phyloP scores from a whole-genome alignment of 2,797 vertebrate genomes.

The Triplophysa yarkandensis region DNA sequence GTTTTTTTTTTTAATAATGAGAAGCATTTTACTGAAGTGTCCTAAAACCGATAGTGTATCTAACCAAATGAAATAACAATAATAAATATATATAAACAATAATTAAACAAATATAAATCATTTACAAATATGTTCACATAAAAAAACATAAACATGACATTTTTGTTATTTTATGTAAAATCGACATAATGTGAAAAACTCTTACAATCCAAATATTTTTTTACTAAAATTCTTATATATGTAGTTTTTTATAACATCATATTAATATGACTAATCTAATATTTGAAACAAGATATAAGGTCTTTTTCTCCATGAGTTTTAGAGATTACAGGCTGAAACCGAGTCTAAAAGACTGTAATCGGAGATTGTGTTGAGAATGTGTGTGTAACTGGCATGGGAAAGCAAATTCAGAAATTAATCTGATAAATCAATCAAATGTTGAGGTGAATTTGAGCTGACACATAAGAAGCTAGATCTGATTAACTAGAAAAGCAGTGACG shows the following conservation, averaged over 20 bases:
- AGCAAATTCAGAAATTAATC: conserved; percentile 47
- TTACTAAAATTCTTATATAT: background rate
- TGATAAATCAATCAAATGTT: conserved; percentile 49
- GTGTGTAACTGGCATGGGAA: conserved; percentile 39
- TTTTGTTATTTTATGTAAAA: background rate
- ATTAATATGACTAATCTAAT: too few relatives aligned
- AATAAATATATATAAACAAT: too few relatives aligned
- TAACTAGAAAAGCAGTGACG: conserved; percentile 20
- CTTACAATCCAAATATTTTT: background rate
- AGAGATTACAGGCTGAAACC: conserved; percentile 30
- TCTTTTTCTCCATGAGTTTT: background rate
- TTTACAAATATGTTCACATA: too few relatives aligned
- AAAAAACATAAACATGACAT: too few relatives aligned
- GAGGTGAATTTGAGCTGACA: conserved; percentile 33
- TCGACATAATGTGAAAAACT: background rate
- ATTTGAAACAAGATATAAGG: too few relatives aligned
- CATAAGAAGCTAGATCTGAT: conserved; percentile 45
- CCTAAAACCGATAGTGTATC: too few relatives aligned
- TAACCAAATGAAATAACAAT: too few relatives aligned
- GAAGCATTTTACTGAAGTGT: too few relatives aligned
- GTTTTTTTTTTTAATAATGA: too few relatives aligned
- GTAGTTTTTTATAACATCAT: background rate
- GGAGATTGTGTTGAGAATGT: background rate
- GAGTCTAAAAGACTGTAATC: conserved; percentile 21
- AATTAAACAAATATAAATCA: too few relatives aligned